These are phyloP conservation scores for Leptogaster cylindrica DNA, from an alignment of 2,888 invertebrate genomes.

Conservation along the genomic window DNA sequence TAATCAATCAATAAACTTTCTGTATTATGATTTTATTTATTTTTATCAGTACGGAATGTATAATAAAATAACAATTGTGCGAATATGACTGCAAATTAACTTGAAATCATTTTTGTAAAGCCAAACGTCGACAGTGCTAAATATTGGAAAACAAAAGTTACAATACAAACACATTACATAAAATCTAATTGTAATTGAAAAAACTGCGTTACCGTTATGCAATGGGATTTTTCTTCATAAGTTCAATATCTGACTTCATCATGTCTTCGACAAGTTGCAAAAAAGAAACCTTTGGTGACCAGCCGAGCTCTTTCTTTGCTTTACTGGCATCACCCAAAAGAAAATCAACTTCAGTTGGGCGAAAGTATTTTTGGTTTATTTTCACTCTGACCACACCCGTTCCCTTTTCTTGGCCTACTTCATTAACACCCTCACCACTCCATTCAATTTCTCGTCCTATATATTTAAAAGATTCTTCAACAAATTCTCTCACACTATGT, in stretches of 20 bases:
- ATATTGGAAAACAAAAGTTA: too few relatives aligned
- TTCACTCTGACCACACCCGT: slow-evolving; percentile 79
- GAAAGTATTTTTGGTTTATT: slow-evolving; percentile 92
- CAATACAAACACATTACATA: not conserved
- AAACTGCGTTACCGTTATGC: too few relatives aligned
- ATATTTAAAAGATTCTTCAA: slow-evolving; percentile 86
- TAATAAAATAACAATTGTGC: too few relatives aligned
- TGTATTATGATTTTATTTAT: too few relatives aligned
- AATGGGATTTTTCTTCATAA: slow-evolving; percentile 90
- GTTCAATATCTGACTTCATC: slow-evolving; percentile 87
- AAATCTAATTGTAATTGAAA: slow-evolving; percentile 53
- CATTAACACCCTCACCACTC: slow-evolving; percentile 84
- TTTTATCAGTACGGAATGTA: too few relatives aligned
- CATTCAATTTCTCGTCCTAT: slow-evolving; percentile 83
- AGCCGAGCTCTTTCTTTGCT: slow-evolving; percentile 84
- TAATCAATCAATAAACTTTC: too few relatives aligned
- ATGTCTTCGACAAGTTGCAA: slow-evolving; percentile 89
- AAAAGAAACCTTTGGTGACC: slow-evolving; percentile 85
- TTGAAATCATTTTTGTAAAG: too few relatives aligned
- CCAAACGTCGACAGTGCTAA: too few relatives aligned
- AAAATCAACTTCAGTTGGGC: slow-evolving; percentile 97
- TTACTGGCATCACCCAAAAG: slow-evolving; percentile 93
- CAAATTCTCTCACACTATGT: slow-evolving; percentile 96
- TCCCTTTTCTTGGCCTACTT: slow-evolving; percentile 74
- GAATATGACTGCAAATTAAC: too few relatives aligned